phyloP scores from a whole-genome alignment of 2,113 vertebrate genomes.

The Hiodon alosoides region DNA sequence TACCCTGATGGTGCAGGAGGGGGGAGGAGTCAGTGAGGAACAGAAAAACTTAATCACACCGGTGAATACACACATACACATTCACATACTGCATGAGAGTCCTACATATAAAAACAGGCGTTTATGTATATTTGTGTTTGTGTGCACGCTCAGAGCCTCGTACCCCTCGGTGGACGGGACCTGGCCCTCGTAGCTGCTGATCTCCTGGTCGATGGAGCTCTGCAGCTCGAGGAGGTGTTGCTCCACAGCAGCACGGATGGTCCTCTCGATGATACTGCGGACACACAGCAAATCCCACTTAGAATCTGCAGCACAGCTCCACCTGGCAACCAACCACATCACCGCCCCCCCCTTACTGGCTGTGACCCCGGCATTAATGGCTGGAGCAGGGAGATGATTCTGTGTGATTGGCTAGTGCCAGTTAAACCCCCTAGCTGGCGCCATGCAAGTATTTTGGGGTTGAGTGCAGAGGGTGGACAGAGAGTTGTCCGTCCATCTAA shows the following conservation, averaged over 20 bases:
- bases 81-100: not conserved
- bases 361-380: no score
- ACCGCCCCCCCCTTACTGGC: not conserved
- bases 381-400: no score
- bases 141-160: conserved; percentile 2
- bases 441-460: no score
- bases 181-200: conserved; percentile 53
- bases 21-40: not conserved
- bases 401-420: no score
- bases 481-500: no score
- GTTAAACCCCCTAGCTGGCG: no score
- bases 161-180: conserved; percentile 36
- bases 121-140: not conserved
- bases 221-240: conserved; percentile 86
- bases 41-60: not conserved
- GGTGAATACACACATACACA: not conserved
- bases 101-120: not conserved
- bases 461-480: no score
- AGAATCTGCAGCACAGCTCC: not conserved
- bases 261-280: conserved; percentile 81
- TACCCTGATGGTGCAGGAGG: conserved; percentile 27
- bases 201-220: conserved; percentile 79
- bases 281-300: conserved; percentile 29
- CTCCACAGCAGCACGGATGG: conserved; percentile 84
- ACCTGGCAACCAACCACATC: not conserved